These are phyloP conservation scores for Lethrus apterus DNA, from an alignment of 1,140 invertebrate genomes.

Conservation along the genomic window DNA sequence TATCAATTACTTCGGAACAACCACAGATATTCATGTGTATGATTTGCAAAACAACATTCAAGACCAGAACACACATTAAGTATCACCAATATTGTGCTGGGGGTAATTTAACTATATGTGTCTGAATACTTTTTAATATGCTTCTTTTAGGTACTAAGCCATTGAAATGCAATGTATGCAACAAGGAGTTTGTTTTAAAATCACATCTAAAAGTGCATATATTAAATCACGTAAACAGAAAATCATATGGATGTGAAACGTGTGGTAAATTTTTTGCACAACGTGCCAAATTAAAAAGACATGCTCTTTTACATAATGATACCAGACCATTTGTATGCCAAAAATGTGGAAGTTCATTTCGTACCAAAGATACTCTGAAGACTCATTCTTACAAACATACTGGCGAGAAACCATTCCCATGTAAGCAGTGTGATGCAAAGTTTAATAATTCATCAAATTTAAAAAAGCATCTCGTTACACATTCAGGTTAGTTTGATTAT, in stretches of 20 bases:
- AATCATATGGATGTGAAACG: constrained; percentile 33
- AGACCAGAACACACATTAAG: constrained; percentile 33
- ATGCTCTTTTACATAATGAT: constrained; percentile 28
- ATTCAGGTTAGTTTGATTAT: constrained; percentile 43
- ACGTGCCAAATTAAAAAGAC: constrained; percentile 35
- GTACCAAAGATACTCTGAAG: constrained; percentile 41
- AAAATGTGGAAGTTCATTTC: constrained; percentile 41
- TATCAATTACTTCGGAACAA: constrained; percentile 22
- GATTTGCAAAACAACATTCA: constrained; percentile 36
- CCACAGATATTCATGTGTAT: constrained; percentile 33
- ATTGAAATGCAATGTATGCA: constrained; percentile 33
- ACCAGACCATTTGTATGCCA: constrained; percentile 39
- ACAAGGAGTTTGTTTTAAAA: constrained; percentile 36
- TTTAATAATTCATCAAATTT: constrained; percentile 50
- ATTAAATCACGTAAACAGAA: constrained; percentile 32
- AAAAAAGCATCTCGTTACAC: constrained; percentile 46
- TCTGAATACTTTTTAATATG: constrained; percentile 19
- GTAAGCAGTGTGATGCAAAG: constrained; percentile 42
- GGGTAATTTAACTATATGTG: constrained; percentile 19
- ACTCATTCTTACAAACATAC: constrained; percentile 44
- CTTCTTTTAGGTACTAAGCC: constrained; percentile 40
- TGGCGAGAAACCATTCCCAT: constrained; percentile 44
- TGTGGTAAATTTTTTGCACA: constrained; percentile 35
- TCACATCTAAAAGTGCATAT: constrained; percentile 35
- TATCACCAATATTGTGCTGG: constrained; percentile 38